phyloP scores from a whole-genome alignment of 2,888 invertebrate species.

The Dasysyrphus albostriatus region DNA sequence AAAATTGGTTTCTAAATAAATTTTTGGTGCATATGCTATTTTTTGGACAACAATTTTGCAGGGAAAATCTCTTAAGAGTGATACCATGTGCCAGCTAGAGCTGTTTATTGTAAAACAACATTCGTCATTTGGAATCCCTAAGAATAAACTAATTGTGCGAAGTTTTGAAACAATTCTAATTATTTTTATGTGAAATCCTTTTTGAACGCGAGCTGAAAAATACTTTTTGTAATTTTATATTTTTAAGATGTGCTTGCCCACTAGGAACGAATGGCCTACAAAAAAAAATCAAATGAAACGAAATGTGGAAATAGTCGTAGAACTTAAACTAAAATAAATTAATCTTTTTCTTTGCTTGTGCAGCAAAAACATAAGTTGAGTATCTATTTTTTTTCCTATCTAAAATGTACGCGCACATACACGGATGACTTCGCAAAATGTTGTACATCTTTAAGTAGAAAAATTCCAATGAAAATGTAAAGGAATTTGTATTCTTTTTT shows the following conservation, averaged over 20 bases:
- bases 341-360: not conserved
- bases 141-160: not conserved
- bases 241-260: not conserved
- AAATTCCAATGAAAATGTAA: conserved; percentile 4
- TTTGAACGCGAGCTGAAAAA: not conserved
- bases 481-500: not conserved
- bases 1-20: not conserved
- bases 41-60: too few relatives aligned
- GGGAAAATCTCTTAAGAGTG: too few relatives aligned
- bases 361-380: not conserved
- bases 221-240: not conserved
- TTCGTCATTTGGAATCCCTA: not conserved
- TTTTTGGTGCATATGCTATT: too few relatives aligned
- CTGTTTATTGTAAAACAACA: too few relatives aligned
- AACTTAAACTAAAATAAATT: not conserved
- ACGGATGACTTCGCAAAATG: not conserved
- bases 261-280: conserved; percentile 3
- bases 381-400: not conserved
- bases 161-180: not conserved
- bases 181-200: not conserved
- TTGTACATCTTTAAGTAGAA: not conserved
- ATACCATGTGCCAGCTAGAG: too few relatives aligned
- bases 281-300: not conserved
- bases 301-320: not conserved
- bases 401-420: not conserved